Conservation (phyloP, 2,113 vertebrate species). For the Antidorcas marsupialis region DNA sequence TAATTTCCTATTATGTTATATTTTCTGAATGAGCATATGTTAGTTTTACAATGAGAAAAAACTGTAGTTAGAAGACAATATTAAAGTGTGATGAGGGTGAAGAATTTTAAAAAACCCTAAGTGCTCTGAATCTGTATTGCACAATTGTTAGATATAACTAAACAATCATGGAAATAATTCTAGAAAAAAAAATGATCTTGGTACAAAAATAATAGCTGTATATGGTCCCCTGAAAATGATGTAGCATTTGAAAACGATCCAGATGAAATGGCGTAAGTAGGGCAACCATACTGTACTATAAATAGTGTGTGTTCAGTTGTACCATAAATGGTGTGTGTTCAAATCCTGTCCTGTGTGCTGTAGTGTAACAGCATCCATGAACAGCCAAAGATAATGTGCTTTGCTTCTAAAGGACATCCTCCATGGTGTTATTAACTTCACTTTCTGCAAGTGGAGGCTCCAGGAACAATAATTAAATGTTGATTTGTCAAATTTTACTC, state of each 20-base stretch:
- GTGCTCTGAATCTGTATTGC: background rate
- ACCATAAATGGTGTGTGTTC: background rate
- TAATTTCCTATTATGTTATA: background rate
- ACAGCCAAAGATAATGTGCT: background rate
- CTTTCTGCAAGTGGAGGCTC: background rate
- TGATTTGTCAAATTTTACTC: background rate
- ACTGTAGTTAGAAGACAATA: background rate
- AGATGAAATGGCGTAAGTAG: background rate
- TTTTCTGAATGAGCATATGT: background rate
- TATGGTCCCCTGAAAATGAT: background rate
- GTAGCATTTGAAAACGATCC: background rate
- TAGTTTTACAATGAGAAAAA: constrained; percentile 6
- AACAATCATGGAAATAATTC: background rate
- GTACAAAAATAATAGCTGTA: background rate
- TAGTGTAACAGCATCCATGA: background rate
- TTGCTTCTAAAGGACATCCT: background rate
- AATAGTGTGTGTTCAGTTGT: background rate
- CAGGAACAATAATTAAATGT: background rate
- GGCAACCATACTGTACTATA: background rate
- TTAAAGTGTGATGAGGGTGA: background rate
- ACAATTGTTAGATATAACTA: background rate
- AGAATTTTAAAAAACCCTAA: background rate
- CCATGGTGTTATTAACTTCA: background rate
- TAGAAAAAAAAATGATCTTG: background rate
- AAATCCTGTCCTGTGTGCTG: background rate